phyloP scores from a whole-genome alignment of 2,888 invertebrate species.

The Drosophila niveifrons region DNA sequence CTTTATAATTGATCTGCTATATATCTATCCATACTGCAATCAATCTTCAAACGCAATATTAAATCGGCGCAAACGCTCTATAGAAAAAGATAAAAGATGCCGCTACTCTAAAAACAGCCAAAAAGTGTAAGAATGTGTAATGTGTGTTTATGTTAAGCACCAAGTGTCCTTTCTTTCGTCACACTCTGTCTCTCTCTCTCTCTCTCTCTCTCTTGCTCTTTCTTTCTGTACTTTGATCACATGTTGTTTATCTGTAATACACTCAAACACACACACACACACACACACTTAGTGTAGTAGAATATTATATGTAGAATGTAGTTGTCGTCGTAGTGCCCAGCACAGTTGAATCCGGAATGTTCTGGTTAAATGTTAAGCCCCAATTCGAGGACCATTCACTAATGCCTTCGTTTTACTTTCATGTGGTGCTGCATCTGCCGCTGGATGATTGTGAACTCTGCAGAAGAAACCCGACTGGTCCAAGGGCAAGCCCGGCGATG shows the following conservation, averaged over 20 bases:
- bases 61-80: constrained; percentile 41
- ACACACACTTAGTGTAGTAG: constrained; percentile 23
- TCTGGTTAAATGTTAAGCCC: constrained; percentile 43
- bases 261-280: no score
- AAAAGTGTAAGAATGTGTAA: constrained; percentile 84
- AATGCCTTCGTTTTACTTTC: constrained; percentile 28
- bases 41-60: constrained; percentile 33
- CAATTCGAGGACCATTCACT: constrained; percentile 8
- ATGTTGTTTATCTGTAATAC: constrained; percentile 23
- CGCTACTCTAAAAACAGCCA: constrained; percentile 79
- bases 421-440: background rate
- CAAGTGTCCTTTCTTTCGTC: constrained; percentile 53
- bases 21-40: constrained; percentile 47
- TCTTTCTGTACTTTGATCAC: constrained; percentile 34
- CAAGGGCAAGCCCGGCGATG: constrained; percentile 94
- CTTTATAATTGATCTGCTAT: constrained; percentile 25
- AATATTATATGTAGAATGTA: constrained; percentile 42
- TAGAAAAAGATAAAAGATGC: constrained; percentile 84
- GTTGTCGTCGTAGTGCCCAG: constrained; percentile 55
- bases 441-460: constrained; percentile 36
- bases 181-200: constrained; percentile 39
- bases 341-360: constrained; percentile 54
- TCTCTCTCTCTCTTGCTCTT: constrained; percentile 35
- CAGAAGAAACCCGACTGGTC: constrained; percentile 98
- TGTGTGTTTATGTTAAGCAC: constrained; percentile 65